A percentile compares a stretch with the other conserved stretches of the same genome.
phyloP scores from a whole-genome alignment of 1,140 invertebrate species.

The Copidosoma floridanum region DNA sequence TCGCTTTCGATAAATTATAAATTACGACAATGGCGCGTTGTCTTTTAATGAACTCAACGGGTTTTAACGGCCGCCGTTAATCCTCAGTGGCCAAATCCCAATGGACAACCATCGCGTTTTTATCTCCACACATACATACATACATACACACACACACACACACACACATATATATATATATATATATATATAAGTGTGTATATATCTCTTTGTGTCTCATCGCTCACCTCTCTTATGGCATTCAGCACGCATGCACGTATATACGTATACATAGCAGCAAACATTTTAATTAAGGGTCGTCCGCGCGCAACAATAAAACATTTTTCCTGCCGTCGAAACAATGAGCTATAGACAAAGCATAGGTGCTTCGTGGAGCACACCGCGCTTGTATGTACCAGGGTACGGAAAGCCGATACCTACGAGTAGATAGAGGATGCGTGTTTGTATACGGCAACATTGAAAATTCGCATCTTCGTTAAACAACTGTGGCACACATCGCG shows the following conservation, averaged over 20 bases:
- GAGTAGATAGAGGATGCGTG: no score
- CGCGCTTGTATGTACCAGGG: not conserved
- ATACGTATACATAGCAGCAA: no score
- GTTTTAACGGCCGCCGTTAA: conserved; percentile 44
- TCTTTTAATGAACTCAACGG: conserved; percentile 47
- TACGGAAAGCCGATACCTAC: not conserved
- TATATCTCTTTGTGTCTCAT: no score
- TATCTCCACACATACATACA: no score
- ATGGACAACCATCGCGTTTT: not conserved
- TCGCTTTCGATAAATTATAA: conserved; percentile 53
- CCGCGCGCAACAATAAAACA: no score
- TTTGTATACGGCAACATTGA: not conserved
- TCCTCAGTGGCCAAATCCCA: conserved; percentile 36
- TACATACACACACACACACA: not conserved
- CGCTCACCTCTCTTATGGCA: no score
- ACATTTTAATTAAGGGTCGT: no score
- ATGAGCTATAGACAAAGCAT: no score
- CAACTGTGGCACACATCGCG: no score
- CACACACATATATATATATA: not conserved
- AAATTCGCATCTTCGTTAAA: conserved; percentile 7
- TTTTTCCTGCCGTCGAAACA: no score
- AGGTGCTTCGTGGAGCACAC: not conserved
- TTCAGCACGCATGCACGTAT: no score
- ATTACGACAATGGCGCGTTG: conserved; percentile 50
- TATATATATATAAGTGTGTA: no score